phyloP scores from a whole-genome alignment of 2,797 vertebrate genomes.

The Oreonectes daqikongensis region DNA sequence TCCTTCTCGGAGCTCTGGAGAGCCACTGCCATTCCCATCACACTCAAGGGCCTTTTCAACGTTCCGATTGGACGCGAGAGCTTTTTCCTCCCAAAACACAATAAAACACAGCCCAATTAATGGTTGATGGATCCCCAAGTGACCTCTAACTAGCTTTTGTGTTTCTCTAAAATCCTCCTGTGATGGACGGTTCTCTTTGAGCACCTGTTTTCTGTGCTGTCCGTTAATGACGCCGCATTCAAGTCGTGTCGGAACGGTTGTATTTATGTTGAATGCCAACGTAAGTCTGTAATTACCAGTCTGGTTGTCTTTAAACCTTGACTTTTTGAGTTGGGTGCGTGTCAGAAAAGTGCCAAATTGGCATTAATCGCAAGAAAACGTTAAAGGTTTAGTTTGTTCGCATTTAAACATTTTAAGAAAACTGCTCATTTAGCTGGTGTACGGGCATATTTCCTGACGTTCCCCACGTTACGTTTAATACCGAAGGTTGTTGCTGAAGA shows the following conservation, averaged over 20 bases:
- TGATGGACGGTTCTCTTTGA: slow-evolving; percentile 47
- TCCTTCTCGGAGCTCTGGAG: slow-evolving; percentile 36
- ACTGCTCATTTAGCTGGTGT: neutral
- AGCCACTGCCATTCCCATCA: slow-evolving; percentile 44
- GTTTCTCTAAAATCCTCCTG: slow-evolving; percentile 29
- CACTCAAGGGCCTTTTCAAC: slow-evolving; percentile 50
- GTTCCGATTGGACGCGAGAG: slow-evolving; percentile 45
- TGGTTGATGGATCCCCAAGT: slow-evolving; percentile 65
- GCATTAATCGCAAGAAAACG: neutral
- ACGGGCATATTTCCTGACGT: neutral
- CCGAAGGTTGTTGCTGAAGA: slow-evolving; percentile 11
- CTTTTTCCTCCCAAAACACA: slow-evolving; percentile 34
- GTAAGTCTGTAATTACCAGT: neutral
- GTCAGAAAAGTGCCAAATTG: neutral
- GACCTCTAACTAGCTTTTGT: slow-evolving; percentile 55
- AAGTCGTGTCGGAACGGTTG: neutral
- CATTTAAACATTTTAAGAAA: neutral
- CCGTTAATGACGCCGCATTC: neutral
- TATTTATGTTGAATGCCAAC: neutral
- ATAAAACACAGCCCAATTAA: slow-evolving; percentile 65
- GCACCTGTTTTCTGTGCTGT: neutral
- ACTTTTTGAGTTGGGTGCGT: neutral
- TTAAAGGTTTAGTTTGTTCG: no score
- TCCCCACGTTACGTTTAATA: slow-evolving; percentile 10
- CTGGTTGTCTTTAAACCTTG: neutral